Evolutionary conservation across 2,113 vertebrate species (phyloP).

Genomic region (Sturnus vulgaris): DNA sequence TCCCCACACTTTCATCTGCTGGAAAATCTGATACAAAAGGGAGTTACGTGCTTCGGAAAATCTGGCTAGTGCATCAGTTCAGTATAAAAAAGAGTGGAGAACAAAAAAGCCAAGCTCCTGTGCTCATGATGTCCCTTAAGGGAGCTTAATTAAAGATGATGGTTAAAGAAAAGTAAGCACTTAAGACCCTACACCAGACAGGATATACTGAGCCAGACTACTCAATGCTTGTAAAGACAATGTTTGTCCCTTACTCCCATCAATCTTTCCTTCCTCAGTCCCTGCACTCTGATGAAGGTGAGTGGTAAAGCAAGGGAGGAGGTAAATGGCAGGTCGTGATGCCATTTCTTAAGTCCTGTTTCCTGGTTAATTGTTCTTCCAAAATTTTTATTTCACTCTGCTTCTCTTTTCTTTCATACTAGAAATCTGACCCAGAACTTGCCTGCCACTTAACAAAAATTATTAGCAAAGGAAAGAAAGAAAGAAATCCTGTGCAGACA

Average conservation of each 20-base stretch:
- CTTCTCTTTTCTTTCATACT: not conserved
- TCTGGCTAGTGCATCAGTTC: not conserved
- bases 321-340: not conserved
- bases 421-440: not conserved
- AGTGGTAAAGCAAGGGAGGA: not conserved
- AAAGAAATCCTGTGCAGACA: not conserved
- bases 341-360: not conserved
- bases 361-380: not conserved
- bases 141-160: conserved; percentile 28
- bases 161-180: not conserved
- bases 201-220: not conserved
- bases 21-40: conserved; percentile 57
- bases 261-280: not conserved
- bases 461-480: not conserved
- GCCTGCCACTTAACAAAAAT: not conserved
- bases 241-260: not conserved
- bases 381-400: not conserved
- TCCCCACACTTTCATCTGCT: conserved; percentile 5
- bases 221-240: not conserved
- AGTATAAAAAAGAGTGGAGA: not conserved
- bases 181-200: not conserved
- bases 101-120: not conserved
- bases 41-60: not conserved
- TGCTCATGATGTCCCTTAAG: conserved; percentile 23
- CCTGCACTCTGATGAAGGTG: not conserved